Conservation (phyloP, 2,888 invertebrate species). For the Catocala nupta region DNA sequence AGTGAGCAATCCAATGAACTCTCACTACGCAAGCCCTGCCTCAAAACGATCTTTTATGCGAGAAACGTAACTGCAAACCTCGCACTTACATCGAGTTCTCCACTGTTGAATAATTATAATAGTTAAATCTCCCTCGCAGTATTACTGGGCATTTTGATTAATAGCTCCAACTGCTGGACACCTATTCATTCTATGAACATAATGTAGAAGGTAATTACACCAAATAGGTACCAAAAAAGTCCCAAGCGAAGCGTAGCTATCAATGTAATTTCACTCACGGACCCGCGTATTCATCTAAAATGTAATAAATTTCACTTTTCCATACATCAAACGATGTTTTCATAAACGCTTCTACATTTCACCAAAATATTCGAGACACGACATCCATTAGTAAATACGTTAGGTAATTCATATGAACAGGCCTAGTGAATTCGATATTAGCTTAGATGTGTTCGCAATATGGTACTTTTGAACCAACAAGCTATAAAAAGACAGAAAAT, state of each 20-base stretch:
- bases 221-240: not conserved
- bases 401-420: constrained; percentile 52
- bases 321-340: constrained; percentile 42
- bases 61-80: too few species aligned
- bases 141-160: too few species aligned
- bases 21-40: too few species aligned
- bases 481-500: not conserved
- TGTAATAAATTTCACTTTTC: constrained; percentile 36
- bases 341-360: constrained; percentile 49
- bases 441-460: constrained; percentile 29
- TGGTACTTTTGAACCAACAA: constrained; percentile 17
- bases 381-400: constrained; percentile 63
- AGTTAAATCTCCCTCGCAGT: too few species aligned
- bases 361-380: constrained; percentile 58
- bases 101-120: too few species aligned
- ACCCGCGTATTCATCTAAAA: constrained; percentile 17
- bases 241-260: not conserved
- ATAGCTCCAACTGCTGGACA: too few species aligned
- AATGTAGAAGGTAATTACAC: too few species aligned
- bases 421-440: constrained; percentile 53
- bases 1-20: too few species aligned
- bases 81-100: too few species aligned
- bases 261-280: constrained; percentile 10
- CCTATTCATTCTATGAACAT: too few species aligned
- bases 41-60: too few species aligned